Percentiles rank a stretch among this genome's conserved stretches.
phyloP scores from a whole-genome alignment of 2,888 invertebrate genomes.

The Physocephala rufipes region DNA sequence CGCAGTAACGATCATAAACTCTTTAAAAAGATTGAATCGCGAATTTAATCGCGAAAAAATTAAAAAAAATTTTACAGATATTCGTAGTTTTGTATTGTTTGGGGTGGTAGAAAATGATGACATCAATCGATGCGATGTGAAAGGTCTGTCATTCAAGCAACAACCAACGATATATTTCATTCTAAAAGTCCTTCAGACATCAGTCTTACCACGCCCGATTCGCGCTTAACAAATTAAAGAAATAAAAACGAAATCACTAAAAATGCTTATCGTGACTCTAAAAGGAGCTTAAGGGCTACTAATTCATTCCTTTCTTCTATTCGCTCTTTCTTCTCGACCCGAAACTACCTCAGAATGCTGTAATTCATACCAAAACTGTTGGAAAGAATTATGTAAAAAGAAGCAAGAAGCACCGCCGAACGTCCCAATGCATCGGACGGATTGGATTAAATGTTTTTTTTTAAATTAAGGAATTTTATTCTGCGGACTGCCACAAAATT shows the following conservation, averaged over 20 bases:
- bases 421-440: constrained; percentile 44
- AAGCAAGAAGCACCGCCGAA: constrained; percentile 38
- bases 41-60: constrained; percentile 64
- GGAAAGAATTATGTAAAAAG: constrained; percentile 14
- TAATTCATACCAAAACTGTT: constrained; percentile 33
- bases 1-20: too few relatives aligned
- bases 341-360: not conserved
- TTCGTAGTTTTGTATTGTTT: constrained; percentile 55
- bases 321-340: not conserved
- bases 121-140: too few relatives aligned
- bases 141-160: too few relatives aligned
- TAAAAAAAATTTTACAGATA: constrained; percentile 61
- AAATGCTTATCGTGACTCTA: too few relatives aligned
- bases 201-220: too few relatives aligned
- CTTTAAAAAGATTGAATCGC: too few relatives aligned
- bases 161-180: not conserved
- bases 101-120: too few relatives aligned
- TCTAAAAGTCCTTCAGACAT: too few relatives aligned
- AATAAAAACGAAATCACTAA: too few relatives aligned
- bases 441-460: constrained; percentile 56
- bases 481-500: constrained; percentile 52
- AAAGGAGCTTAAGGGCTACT: too few relatives aligned
- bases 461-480: constrained; percentile 60
- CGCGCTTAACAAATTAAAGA: too few relatives aligned
- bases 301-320: not conserved